Percentiles rank a stretch among this genome's conserved stretches.
phyloP scores from a whole-genome alignment of 2,797 vertebrate genomes.

The Cygnus olor region DNA sequence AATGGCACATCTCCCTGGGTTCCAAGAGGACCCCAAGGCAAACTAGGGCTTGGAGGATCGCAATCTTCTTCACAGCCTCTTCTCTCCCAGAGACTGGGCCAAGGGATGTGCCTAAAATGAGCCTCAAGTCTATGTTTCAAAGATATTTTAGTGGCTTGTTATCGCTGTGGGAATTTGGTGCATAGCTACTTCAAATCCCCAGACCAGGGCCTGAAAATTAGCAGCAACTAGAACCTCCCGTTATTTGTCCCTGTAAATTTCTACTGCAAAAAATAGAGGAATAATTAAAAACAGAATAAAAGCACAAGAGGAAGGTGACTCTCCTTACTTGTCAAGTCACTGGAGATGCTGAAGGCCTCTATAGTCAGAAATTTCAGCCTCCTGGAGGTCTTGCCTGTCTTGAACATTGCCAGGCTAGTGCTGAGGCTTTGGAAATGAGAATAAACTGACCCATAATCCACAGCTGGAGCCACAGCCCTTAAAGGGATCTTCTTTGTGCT shows the following conservation, averaged over 20 bases:
- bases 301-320: not conserved
- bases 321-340: not conserved
- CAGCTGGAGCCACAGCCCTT: not conserved
- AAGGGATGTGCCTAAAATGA: not conserved
- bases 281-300: not conserved
- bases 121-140: not conserved
- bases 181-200: not conserved
- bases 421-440: not conserved
- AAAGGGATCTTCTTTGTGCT: not conserved
- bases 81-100: not conserved
- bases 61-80: not conserved
- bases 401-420: not conserved
- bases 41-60: not conserved
- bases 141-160: not conserved
- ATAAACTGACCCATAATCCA: not conserved
- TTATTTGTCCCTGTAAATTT: not conserved
- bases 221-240: not conserved
- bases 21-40: not conserved
- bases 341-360: not conserved
- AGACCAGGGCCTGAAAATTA: not conserved
- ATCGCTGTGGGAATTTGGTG: not conserved
- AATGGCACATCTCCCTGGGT: rapidly evolving
- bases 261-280: not conserved
- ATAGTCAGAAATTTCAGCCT: not conserved
- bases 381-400: not conserved